Conservation (phyloP, 2,888 invertebrate species). For the Rhopalosiphum nymphaeae region DNA sequence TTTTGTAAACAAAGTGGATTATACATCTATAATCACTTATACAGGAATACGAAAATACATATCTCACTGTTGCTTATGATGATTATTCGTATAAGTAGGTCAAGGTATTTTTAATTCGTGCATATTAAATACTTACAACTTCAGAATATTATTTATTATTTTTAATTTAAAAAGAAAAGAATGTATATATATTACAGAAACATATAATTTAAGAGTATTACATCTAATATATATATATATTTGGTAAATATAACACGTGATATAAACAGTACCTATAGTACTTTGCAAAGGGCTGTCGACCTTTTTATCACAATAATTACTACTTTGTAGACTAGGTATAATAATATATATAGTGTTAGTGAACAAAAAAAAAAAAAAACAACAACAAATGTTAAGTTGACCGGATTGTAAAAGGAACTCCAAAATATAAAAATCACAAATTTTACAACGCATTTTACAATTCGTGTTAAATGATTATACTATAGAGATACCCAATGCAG, state of each 20-base stretch:
- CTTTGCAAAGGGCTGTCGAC: constrained; percentile 32
- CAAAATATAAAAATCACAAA: not conserved
- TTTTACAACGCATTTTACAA: not conserved
- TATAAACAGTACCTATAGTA: constrained; percentile 16
- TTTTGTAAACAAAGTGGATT: not conserved
- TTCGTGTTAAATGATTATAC: not conserved
- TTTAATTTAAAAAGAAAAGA: constrained; percentile 5
- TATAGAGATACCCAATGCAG: not conserved
- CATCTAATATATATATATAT: not conserved
- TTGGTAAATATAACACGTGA: not conserved
- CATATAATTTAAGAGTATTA: not conserved
- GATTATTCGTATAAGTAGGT: constrained; percentile 21
- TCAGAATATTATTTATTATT: constrained; percentile 43
- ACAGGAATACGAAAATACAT: not conserved
- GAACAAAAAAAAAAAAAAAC: not conserved
- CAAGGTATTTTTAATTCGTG: constrained; percentile 32
- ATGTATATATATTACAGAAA: not conserved
- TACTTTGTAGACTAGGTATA: constrained; percentile 18
- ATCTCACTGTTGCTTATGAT: constrained; percentile 32
- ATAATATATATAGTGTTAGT: not conserved
- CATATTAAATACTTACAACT: constrained; percentile 20
- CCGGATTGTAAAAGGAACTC: not conserved
- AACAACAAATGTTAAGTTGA: not conserved
- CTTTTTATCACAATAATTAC: constrained; percentile 43
- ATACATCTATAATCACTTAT: not conserved